Conservation (phyloP, 2,797 vertebrate species). For the Spheniscus humboldti region DNA sequence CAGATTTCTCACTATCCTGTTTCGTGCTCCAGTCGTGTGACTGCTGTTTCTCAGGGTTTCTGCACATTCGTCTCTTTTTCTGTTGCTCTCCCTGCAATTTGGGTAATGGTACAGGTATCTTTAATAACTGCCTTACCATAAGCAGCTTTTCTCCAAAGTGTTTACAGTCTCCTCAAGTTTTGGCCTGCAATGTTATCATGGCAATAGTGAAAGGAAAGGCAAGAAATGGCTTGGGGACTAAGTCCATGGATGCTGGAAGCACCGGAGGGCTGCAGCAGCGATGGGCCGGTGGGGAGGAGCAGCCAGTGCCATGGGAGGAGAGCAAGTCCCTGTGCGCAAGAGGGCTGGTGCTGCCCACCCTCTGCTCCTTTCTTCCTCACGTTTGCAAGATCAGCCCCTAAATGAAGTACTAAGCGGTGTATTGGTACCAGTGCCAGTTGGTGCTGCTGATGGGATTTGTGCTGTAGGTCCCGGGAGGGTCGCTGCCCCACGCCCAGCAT, state of each 20-base stretch:
- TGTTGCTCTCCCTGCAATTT: not conserved
- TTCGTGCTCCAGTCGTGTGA: rapidly evolving
- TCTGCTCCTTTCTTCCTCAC: not conserved
- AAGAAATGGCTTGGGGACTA: not conserved
- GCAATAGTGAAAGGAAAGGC: not conserved
- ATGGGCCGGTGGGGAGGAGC: not conserved
- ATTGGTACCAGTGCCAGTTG: not conserved
- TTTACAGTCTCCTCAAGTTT: not conserved
- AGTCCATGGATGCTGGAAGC: not conserved
- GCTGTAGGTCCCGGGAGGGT: not conserved
- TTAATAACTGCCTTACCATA: too few species aligned
- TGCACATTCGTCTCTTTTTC: not conserved
- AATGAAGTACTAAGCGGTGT: not conserved
- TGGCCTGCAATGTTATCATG: not conserved
- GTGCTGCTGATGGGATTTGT: not conserved
- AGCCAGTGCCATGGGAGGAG: not conserved
- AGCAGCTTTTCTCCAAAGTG: not conserved
- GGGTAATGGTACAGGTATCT: not conserved
- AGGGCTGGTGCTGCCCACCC: not conserved
- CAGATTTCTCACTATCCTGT: not conserved
- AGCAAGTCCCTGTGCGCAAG: rapidly evolving
- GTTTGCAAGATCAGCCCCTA: not conserved
- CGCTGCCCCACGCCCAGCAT: rapidly evolving
- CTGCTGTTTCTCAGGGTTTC: not conserved
- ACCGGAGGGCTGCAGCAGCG: not conserved